Base-by-base conservation (phyloP, 2,888 invertebrate genomes). In the Tetranychus piercei region DNA sequence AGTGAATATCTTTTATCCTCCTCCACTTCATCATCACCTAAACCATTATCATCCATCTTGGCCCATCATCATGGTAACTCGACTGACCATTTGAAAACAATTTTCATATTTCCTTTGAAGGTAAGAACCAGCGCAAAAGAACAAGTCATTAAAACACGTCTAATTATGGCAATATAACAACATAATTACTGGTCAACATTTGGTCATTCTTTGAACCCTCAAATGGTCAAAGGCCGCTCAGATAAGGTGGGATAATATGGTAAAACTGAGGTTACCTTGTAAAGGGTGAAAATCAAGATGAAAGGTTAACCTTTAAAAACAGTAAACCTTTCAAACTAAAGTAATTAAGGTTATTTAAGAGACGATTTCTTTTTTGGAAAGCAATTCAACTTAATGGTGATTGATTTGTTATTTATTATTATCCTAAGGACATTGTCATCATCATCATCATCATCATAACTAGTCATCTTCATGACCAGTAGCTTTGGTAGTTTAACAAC, bases 341-440 rank as follows among this genome's bases (percentile, higher is more conserved):
- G 55, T 15, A 55, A 55, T 55, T 55, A 55, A 55, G 55, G 55
- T 55, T 15, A 55, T 55, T 55, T 55, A 55, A 55, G 15, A 15
- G 55, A 34, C 34, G 34, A 34, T 34, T 55, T 55, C 55, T 15
- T 55, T 45, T 7, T 55, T 55, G 9, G 15, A 55, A 55, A 15
- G 55, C 15, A 55, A 34, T 34, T 34, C 34, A 34, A 55, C 55
- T 55, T 55, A 55, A 55, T 55, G 55, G 55, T 55, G 55, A 55
- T 55, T 55, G 55, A 55, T 55, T 55, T 55, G 55, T 55, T 55
- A 55, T 55, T 55, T 55, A 55, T 55, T 55, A 55, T 55, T 55
- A 15, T 55, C 55, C 55, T 9, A 1, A 55, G 15, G 55, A 15
- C 9, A 15, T 9, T 55, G 15, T 55, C 55, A 55, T 55, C 9